Conservation (phyloP, 1,140 invertebrate species). For the Hyles vespertilio region DNA sequence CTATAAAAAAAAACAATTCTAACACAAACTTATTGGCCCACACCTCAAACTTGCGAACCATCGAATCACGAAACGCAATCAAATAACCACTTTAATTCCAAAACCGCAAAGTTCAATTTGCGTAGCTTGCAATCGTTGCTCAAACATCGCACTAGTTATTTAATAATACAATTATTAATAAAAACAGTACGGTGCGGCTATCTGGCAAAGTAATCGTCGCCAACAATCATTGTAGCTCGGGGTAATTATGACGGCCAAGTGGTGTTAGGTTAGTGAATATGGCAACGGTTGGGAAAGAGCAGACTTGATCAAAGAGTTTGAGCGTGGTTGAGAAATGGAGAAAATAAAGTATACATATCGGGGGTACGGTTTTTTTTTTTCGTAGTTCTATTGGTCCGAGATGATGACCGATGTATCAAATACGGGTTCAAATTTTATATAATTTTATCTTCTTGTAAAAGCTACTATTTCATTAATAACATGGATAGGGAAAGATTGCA, state of each 20-base stretch:
- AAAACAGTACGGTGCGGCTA: conserved; percentile 56
- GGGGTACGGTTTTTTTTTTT: no score
- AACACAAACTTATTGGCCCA: no score
- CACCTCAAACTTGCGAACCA: no score
- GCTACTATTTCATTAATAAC: no score
- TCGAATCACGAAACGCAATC: neutral
- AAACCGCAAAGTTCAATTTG: conserved; percentile 3
- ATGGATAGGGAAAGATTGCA: no score
- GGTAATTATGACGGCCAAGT: conserved; percentile 63
- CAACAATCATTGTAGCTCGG: conserved; percentile 53
- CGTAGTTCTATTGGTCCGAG: no score
- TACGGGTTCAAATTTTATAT: no score
- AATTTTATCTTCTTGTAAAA: no score
- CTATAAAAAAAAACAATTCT: no score
- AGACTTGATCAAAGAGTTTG: neutral
- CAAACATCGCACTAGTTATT: conserved; percentile 48
- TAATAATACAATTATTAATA: conserved; percentile 73
- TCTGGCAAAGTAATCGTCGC: conserved; percentile 59
- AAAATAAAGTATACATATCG: no score
- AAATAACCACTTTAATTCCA: neutral
- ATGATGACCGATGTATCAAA: no score
- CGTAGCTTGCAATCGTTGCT: conserved; percentile 23
- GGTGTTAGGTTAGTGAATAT: conserved; percentile 25
- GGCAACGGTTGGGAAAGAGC: conserved; percentile 6
- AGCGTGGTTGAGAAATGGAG: neutral